These are phyloP conservation scores for Diglossa cyanea DNA, from an alignment of 2,797 vertebrate genomes.

Conservation along the genomic window DNA sequence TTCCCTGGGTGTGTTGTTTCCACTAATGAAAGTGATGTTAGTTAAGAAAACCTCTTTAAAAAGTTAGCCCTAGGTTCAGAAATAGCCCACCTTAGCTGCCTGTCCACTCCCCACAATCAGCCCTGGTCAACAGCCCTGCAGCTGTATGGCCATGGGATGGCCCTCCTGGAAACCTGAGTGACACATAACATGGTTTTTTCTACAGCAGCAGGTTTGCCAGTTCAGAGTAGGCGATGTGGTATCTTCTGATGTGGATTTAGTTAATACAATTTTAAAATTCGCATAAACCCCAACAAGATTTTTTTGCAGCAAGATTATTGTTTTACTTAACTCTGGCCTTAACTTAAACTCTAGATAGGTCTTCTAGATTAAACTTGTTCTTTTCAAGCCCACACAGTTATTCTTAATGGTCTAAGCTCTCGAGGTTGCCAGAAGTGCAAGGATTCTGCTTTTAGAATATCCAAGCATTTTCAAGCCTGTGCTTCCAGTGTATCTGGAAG, in stretches of 20 bases:
- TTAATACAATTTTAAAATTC: background rate
- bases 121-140: background rate
- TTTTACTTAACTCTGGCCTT: background rate
- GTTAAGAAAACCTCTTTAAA: background rate
- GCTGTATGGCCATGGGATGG: background rate
- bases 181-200: background rate
- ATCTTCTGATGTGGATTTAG: background rate
- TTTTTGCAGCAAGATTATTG: background rate
- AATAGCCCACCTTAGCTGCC: background rate
- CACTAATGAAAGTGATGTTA: background rate
- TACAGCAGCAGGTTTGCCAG: background rate
- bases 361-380: background rate
- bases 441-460: background rate
- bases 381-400: background rate
- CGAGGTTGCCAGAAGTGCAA: background rate
- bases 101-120: background rate
- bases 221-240: background rate
- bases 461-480: background rate
- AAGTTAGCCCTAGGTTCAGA: background rate
- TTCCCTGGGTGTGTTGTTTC: background rate
- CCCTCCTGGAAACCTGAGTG: background rate
- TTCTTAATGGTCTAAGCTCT: background rate
- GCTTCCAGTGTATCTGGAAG: background rate
- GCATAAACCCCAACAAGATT: fast-evolving
- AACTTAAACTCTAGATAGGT: background rate